These are phyloP conservation scores for Mormyrus proboscirostris DNA, from an alignment of 2,797 vertebrate genomes.

Conservation along the genomic window DNA sequence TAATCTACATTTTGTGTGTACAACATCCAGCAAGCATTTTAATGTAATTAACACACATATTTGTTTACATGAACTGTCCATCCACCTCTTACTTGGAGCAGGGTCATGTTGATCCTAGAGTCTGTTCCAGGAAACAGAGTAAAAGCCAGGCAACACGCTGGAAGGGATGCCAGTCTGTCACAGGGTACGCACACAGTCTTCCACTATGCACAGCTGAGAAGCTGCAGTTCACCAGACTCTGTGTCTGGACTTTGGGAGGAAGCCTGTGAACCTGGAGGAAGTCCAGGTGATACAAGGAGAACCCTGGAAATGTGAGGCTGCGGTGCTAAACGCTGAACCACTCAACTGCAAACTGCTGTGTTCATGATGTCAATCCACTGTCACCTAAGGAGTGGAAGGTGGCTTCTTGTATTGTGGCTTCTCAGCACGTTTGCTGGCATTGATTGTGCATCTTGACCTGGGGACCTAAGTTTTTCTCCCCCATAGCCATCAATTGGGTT, in stretches of 20 bases:
- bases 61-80: background rate
- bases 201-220: background rate
- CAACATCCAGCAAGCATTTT: background rate
- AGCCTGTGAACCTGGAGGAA: background rate
- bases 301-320: background rate
- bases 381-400: background rate
- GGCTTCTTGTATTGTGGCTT: background rate
- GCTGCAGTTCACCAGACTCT: background rate
- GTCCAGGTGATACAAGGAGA: background rate
- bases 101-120: background rate
- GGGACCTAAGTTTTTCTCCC: background rate
- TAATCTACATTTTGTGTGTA: background rate
- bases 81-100: background rate
- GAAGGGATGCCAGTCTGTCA: background rate
- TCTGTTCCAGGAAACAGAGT: background rate
- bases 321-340: background rate
- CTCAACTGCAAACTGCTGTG: background rate
- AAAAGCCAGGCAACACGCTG: background rate
- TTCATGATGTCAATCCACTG: background rate
- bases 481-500: background rate
- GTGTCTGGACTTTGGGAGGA: background rate
- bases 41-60: background rate
- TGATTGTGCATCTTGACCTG: background rate
- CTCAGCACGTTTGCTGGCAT: background rate
- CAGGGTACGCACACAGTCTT: background rate